Evolutionary conservation across 2,888 invertebrate species (phyloP), one percentile per base, ranked within the genome.

Genomic region (Adelognathus sp.): DNA sequence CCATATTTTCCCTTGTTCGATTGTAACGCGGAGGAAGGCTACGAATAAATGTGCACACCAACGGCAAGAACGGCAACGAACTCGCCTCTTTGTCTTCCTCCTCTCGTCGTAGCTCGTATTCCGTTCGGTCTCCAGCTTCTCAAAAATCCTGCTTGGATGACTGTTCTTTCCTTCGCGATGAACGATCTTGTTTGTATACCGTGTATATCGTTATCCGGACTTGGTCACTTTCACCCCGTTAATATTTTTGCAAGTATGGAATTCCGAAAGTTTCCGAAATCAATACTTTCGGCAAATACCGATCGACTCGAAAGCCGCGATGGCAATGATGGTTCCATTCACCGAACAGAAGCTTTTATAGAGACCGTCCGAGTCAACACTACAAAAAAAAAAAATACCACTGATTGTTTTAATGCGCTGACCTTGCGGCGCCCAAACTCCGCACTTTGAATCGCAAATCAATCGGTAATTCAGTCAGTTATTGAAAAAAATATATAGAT

Each of bases 371-470:
- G 46, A 44, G 80, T 67, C 66, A 63, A 70, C 50, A 24, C n/a
- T n/a, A n/a, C n/a, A n/a, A n/a, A 31, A 73, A 80, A 82, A 77
- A 78, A 80, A 73, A 76, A 67, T 86, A 82, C 78, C 82, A 78
- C 64, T 86, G 67, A 79, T 76, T 79, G 70, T 64, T 83, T 81
- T 80, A 84, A 85, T 86, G 77, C 86, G 56, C 58, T 85, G 87
- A 88, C 88, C 87, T 85, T 82, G 79, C 50, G 71, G 81, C 50
- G 71, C 72, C 71, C 76, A 41, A 69, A 63, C 73, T 56, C 80
- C 67, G 61, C 63, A 80, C 70, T 88, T 87, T 85, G 85, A 83
- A 82, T 84, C 82, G 81, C 86, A 86, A 87, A 88, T 87, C 5
- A 16, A 16, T 31, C 24, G 9, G 50, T 52, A 29, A 66, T 64